phyloP scores from a whole-genome alignment of 2,113 vertebrate genomes.

The Chelonoidis abingdonii region DNA sequence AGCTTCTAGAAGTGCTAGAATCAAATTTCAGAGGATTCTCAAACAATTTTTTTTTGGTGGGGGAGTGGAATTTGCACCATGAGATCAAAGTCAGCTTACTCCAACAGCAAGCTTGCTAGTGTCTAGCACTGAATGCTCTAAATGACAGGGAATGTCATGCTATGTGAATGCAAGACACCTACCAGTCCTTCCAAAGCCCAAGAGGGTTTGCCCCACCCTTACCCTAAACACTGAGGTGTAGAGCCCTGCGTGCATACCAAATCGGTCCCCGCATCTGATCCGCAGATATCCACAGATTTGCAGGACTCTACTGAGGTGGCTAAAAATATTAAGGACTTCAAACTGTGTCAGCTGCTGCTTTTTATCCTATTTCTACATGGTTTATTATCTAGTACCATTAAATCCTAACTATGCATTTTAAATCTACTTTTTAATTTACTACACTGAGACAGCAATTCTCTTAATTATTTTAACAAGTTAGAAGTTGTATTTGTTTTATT shows the following conservation, averaged over 20 bases:
- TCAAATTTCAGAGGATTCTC: slow-evolving; percentile 25
- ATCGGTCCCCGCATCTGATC: too few relatives aligned
- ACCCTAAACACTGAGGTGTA: background rate
- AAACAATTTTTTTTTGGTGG: slow-evolving; percentile 54
- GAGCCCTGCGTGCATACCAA: too few relatives aligned
- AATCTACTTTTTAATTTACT: background rate
- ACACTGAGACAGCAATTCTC: background rate
- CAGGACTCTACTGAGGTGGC: background rate
- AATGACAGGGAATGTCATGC: background rate
- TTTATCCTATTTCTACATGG: background rate
- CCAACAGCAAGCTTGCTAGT: slow-evolving; percentile 53
- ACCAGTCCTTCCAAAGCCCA: background rate
- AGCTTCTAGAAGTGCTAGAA: slow-evolving; percentile 20
- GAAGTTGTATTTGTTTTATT: background rate
- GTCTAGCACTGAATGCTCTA: slow-evolving; percentile 19
- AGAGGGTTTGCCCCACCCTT: background rate
- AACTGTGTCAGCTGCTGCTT: background rate
- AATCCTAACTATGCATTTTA: background rate
- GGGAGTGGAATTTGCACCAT: slow-evolving; percentile 5
- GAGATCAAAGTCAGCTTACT: slow-evolving; percentile 51
- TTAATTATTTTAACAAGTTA: background rate
- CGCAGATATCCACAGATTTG: too few relatives aligned
- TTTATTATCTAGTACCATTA: background rate
- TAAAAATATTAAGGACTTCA: background rate
- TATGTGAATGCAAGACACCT: background rate